A percentile compares a stretch with the other conserved stretches of the same genome.
These are phyloP conservation scores for Dastarcus helophoroides DNA, from an alignment of 2,888 invertebrate genomes.

Conservation along the genomic window DNA sequence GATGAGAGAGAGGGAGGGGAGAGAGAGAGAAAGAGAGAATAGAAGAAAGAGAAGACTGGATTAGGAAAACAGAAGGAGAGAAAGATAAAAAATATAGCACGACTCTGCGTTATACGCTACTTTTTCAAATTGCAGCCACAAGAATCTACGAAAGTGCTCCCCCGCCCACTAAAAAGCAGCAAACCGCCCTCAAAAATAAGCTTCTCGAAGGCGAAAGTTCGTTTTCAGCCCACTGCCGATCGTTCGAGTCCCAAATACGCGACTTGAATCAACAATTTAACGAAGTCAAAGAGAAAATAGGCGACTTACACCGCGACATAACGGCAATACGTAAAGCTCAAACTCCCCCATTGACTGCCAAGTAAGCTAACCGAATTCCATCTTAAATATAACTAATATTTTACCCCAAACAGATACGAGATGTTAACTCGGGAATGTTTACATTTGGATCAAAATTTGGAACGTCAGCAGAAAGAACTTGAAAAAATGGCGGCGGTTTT, in stretches of 20 bases:
- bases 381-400: constrained; percentile 3
- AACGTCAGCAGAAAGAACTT: constrained; percentile 48
- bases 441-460: constrained; percentile 47
- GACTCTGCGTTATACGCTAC: no score
- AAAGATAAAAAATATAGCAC: no score
- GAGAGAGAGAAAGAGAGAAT: no score
- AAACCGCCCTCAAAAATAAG: constrained; percentile 32
- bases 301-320: constrained; percentile 59
- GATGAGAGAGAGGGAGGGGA: no score
- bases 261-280: constrained; percentile 50
- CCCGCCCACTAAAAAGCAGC: constrained; percentile 34
- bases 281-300: constrained; percentile 50
- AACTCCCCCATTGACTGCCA: constrained; percentile 29
- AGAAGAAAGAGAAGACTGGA: no score
- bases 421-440: constrained; percentile 46
- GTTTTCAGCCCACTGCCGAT: constrained; percentile 51
- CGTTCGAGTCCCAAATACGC: constrained; percentile 46
- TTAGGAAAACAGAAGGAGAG: no score
- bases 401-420: constrained; percentile 35
- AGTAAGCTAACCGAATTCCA: constrained; percentile 5
- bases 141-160: constrained; percentile 30
- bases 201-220: constrained; percentile 44
- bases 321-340: constrained; percentile 45
- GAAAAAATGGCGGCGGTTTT: constrained; percentile 48
- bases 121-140: constrained; percentile 21